Evolutionary conservation across 2,888 invertebrate genomes (phyloP).

Genomic region (Drosophila nigricruria): DNA sequence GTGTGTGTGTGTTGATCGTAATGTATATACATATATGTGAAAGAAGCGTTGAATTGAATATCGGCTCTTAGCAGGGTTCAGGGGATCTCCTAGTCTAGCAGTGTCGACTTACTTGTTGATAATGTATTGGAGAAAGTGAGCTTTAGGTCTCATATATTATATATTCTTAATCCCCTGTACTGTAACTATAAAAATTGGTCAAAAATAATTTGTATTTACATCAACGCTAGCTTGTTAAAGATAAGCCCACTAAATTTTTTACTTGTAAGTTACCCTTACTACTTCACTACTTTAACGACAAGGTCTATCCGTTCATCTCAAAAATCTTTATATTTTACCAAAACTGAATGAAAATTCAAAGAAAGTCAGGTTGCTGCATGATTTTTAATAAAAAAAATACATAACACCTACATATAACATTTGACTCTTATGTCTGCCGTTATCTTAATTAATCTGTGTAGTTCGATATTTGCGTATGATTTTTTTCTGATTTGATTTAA

Average conservation of each 20-base stretch:
- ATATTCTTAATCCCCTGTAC: not conserved
- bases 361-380: not conserved
- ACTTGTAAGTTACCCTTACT: too few species aligned
- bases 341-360: not conserved
- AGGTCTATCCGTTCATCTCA: not conserved
- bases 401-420: not conserved
- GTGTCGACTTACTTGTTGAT: too few species aligned
- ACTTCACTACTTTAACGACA: not conserved
- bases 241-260: too few species aligned
- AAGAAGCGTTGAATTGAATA: too few species aligned
- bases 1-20: too few species aligned
- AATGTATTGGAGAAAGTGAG: too few species aligned
- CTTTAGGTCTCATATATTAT: not conserved
- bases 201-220: not conserved
- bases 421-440: not conserved
- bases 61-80: too few species aligned
- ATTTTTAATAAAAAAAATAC: not conserved
- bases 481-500: not conserved
- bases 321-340: not conserved
- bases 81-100: too few species aligned
- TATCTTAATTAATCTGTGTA: not conserved
- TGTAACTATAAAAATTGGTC: not conserved
- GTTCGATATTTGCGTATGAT: not conserved
- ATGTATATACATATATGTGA: too few species aligned
- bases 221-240: not conserved